Evolutionary conservation across 2,113 vertebrate genomes (phyloP).

Genomic region (Oxyruncus cristatus): DNA sequence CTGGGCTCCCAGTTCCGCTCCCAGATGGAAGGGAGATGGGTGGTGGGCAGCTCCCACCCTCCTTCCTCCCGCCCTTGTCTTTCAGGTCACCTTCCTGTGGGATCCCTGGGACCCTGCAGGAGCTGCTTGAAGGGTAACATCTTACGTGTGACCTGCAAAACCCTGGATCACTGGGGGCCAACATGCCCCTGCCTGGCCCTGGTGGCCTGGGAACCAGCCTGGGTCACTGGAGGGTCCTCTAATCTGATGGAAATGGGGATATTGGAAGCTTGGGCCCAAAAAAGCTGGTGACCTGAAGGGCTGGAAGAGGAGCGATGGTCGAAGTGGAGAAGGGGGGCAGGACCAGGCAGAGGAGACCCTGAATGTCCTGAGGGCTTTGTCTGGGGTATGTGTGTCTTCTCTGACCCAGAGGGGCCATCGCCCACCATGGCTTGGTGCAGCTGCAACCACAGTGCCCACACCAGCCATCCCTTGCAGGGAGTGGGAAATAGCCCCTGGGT

Average conservation of each 20-base stretch:
- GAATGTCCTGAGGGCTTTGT: neutral
- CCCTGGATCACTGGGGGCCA: neutral
- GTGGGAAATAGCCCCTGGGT: neutral
- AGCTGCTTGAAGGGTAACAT: neutral
- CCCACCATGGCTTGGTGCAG: accelerated
- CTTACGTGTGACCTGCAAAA: neutral
- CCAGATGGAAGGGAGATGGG: accelerated
- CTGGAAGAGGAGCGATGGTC: neutral
- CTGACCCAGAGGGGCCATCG: neutral
- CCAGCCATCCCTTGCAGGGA: neutral
- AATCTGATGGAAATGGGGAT: accelerated
- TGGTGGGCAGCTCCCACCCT: accelerated
- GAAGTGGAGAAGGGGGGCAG: neutral
- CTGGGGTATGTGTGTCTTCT: neutral
- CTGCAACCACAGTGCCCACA: accelerated
- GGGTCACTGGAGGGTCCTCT: neutral
- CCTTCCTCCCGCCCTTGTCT: neutral
- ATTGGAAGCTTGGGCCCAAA: neutral
- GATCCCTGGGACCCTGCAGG: neutral
- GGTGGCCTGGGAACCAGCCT: neutral
- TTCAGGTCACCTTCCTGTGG: neutral
- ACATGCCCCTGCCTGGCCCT: neutral
- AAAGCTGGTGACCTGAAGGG: neutral
- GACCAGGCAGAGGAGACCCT: neutral
- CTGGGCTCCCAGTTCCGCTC: neutral